Conservation (phyloP, 2,888 invertebrate genomes). For the Quadroppia sp. region DNA sequence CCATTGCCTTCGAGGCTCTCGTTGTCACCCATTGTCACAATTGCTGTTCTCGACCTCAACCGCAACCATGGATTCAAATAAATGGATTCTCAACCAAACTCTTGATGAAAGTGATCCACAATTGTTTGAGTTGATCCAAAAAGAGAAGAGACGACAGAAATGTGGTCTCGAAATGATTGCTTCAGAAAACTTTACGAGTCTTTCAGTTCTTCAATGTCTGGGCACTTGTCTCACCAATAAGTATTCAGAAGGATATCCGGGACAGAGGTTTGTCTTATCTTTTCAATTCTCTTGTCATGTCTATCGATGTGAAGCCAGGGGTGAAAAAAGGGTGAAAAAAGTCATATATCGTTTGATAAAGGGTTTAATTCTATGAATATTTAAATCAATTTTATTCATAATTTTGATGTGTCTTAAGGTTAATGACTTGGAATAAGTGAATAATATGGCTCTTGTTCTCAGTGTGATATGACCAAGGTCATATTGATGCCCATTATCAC, state of each 20-base stretch:
- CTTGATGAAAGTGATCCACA: constrained; percentile 72
- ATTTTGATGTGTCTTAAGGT: too few species aligned
- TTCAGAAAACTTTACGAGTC: constrained; percentile 61
- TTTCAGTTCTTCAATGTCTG: constrained; percentile 50
- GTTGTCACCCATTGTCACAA: neutral
- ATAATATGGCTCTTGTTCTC: too few species aligned
- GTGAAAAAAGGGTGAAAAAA: too few species aligned
- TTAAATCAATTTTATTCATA: too few species aligned
- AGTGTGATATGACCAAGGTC: too few species aligned
- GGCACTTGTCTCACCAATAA: constrained; percentile 60
- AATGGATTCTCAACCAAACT: constrained; percentile 38
- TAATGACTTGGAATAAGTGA: too few species aligned
- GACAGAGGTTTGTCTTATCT: constrained; percentile 45
- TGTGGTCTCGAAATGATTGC: constrained; percentile 92
- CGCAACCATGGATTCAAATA: neutral
- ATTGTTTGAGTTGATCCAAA: constrained; percentile 70
- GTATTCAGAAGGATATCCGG: constrained; percentile 57
- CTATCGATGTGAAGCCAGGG: too few species aligned
- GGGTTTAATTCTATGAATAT: too few species aligned
- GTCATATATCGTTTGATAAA: too few species aligned
- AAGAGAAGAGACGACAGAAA: constrained; percentile 79
- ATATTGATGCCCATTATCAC: too few species aligned
- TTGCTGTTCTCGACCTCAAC: neutral
- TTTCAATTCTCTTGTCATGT: too few species aligned
- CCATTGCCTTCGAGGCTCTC: neutral